Evolutionary conservation across 2,113 vertebrate genomes (phyloP), one percentile per base, ranked within the genome.

Genomic region (Rhea americana): DNA sequence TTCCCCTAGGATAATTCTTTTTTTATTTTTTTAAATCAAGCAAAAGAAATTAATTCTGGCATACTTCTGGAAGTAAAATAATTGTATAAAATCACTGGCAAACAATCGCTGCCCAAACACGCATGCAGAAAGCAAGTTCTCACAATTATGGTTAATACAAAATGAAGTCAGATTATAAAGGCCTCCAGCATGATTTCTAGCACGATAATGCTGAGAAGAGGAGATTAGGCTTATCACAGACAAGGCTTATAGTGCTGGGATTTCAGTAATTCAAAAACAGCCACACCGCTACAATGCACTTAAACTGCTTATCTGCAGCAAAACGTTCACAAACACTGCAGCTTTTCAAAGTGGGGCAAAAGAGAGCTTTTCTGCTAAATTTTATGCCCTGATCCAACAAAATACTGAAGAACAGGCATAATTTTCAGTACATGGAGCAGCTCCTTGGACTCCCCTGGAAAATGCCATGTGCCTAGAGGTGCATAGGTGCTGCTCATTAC

Each of bases 111-210:
- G 96, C 82, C 96, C 91, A 76, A 89, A 95, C 96, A 97, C 0
- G 95, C 68, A 95, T 32, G 59, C 50, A 93, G 91, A 95, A 91
- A 94, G 90, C 58, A 86, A 94, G 95, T 97, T 97, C 93, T 94
- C 89, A 95, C 93, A 96, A 92, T 95, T 94, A 90, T 74, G 67
- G 85, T 79, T 91, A 87, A 92, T 71, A 66, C 73, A 87, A 92
- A 86, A 83, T 94, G 79, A 94, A 93, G 91, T 81, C 72, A 91
- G 93, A 89, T 93, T 94, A 43, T 16, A 87, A 82, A 92, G 77
- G 94, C 94, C 93, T 91, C 90, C 67, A 95, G 93, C 86, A 0
- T 94, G 95, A 93, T 96, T 97, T 77, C 68, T 53, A 89, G 82
- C 63, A 51, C 30, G 93, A 94, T 95, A 96, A 94, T 24, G 88